Percentiles rank a stretch among this genome's conserved stretches.
Conservation (phyloP, 2,888 invertebrate genomes). For the Perithous albicinctus region DNA sequence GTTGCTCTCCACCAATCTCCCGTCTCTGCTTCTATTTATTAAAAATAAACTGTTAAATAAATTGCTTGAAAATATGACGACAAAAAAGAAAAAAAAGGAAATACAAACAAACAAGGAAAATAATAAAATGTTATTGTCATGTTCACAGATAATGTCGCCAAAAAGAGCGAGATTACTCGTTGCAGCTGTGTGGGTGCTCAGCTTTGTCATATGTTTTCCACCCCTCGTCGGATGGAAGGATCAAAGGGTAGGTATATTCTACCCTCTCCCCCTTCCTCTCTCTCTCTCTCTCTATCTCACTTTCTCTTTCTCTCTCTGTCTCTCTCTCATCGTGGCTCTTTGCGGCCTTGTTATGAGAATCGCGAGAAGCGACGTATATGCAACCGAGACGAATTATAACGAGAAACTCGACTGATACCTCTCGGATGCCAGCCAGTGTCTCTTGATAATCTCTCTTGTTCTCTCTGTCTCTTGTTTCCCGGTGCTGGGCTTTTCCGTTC, state of each 20-base stretch:
- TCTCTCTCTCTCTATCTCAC: background rate
- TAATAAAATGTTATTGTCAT: background rate
- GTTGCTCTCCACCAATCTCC: too few relatives aligned
- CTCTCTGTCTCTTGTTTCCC: conserved; percentile 14
- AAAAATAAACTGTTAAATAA: background rate
- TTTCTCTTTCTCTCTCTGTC: background rate
- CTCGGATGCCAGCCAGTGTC: background rate
- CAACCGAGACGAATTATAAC: conserved; percentile 21
- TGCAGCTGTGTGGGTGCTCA: conserved; percentile 97
- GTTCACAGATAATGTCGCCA: conserved; percentile 91
- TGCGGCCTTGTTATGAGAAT: background rate
- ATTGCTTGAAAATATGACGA: background rate
- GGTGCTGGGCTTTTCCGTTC: background rate
- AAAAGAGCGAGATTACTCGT: conserved; percentile 94
- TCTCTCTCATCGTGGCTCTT: background rate
- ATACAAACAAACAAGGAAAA: too few relatives aligned
- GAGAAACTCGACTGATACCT: conserved; percentile 21
- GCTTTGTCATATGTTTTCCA: conserved; percentile 98
- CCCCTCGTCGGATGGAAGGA: conserved; percentile 98
- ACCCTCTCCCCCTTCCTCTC: conserved; percentile 29
- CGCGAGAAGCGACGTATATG: background rate
- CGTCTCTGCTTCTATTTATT: too few relatives aligned
- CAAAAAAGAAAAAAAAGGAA: conserved; percentile 2
- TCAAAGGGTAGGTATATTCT: conserved; percentile 86
- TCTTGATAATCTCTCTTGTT: conserved; percentile 10